A percentile compares a stretch with the other conserved stretches of the same genome.
Conservation (phyloP, 2,797 vertebrate species). For the Steatocranus sp. region DNA sequence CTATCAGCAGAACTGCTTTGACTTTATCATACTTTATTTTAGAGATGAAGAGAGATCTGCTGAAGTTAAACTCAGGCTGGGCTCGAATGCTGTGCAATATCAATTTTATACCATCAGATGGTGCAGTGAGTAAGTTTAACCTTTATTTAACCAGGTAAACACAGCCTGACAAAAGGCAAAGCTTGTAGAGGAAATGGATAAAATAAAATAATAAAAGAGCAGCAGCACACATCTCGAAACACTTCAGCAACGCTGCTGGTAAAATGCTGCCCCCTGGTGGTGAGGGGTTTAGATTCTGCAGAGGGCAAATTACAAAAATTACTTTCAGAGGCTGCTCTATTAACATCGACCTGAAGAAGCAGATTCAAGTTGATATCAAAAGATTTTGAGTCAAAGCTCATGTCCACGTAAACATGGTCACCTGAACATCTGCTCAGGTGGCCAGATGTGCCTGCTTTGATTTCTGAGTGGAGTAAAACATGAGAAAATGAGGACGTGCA, state of each 20-base stretch:
- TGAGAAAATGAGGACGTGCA: background rate
- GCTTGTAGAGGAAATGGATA: background rate
- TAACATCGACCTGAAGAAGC: background rate
- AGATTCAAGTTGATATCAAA: background rate
- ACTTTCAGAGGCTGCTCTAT: background rate
- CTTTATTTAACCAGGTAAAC: background rate
- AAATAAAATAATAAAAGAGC: accelerated
- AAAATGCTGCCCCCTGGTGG: background rate
- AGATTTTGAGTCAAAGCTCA: background rate
- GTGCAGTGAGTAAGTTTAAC: background rate
- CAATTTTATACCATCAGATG: background rate
- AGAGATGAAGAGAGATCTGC: background rate
- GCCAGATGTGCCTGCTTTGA: background rate
- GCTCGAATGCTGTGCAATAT: background rate
- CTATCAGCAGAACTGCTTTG: background rate
- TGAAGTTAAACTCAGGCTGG: background rate
- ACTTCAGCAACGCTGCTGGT: accelerated
- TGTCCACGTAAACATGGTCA: background rate
- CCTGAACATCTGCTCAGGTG: background rate
- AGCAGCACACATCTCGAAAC: background rate
- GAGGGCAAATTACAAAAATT: background rate
- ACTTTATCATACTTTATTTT: accelerated
- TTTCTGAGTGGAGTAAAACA: background rate
- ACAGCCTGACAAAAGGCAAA: background rate
- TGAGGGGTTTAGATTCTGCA: background rate